A percentile compares a stretch with the other conserved stretches of the same genome.
These are phyloP conservation scores for Tretioscincus oriximinensis DNA, from an alignment of 2,113 vertebrate species.

Conservation along the genomic window DNA sequence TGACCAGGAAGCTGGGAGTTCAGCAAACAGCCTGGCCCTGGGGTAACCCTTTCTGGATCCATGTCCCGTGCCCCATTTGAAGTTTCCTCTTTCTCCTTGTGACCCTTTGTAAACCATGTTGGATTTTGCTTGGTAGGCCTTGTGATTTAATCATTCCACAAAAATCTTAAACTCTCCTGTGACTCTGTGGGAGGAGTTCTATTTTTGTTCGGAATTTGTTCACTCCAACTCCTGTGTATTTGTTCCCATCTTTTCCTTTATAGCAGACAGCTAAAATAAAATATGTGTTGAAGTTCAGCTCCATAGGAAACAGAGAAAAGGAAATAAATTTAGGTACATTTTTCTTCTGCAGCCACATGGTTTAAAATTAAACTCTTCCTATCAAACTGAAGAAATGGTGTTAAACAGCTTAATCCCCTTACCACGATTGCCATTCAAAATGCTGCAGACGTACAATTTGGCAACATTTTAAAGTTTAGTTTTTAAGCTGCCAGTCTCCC, in stretches of 20 bases:
- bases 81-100: neutral
- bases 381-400: too few species aligned
- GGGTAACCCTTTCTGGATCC: neutral
- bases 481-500: too few species aligned
- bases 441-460: too few species aligned
- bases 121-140: neutral
- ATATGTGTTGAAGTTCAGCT: neutral
- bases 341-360: neutral
- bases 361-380: too few species aligned
- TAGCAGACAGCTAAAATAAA: neutral
- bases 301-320: neutral
- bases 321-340: rapidly evolving
- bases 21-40: neutral
- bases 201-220: neutral
- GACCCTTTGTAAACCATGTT: neutral
- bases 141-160: neutral
- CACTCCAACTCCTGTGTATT: neutral
- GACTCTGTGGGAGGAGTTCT: neutral
- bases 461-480: too few species aligned
- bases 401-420: too few species aligned
- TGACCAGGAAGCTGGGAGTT: neutral
- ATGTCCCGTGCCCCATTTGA: too few species aligned
- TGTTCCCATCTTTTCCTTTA: neutral
- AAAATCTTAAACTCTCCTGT: neutral
- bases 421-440: too few species aligned